Evolutionary conservation across 2,113 vertebrate genomes (phyloP).

Genomic region (Nanger granti): DNA sequence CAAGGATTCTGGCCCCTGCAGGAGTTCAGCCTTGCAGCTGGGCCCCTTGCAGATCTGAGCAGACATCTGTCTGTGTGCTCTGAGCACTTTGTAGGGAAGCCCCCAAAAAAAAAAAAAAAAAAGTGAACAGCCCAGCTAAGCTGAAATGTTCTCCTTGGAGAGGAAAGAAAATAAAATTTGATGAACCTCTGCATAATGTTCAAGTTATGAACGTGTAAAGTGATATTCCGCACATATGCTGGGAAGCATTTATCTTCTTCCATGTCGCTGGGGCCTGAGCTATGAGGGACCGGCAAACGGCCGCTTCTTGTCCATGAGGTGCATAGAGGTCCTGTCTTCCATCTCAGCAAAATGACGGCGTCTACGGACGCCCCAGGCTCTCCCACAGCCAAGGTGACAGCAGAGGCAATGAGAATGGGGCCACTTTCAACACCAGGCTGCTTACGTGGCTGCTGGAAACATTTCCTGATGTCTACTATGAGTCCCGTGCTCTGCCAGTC

Average conservation of each 20-base stretch:
- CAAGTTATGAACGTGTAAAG: conserved; percentile 5
- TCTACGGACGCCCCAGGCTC: background rate
- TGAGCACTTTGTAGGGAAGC: background rate
- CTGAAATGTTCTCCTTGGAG: conserved; percentile 47
- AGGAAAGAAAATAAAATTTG: conserved; percentile 53
- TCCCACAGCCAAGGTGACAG: background rate
- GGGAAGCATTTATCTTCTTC: background rate
- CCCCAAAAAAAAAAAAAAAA: background rate
- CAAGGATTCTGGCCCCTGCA: background rate
- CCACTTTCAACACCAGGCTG: too few species aligned
- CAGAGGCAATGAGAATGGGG: accelerated
- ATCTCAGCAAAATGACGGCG: background rate
- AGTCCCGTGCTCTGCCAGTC: background rate
- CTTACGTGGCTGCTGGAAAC: too few species aligned
- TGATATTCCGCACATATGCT: background rate
- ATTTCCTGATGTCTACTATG: accelerated
- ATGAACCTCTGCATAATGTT: conserved; percentile 51
- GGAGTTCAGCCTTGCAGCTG: background rate
- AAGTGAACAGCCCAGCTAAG: conserved; percentile 44
- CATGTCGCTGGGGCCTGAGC: background rate
- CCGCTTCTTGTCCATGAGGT: background rate
- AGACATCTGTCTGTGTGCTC: background rate
- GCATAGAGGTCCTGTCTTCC: background rate
- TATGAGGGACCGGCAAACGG: background rate
- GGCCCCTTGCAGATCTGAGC: background rate